Base-by-base conservation (phyloP, 1,140 invertebrate species). In the Zaprionus nigranus region DNA sequence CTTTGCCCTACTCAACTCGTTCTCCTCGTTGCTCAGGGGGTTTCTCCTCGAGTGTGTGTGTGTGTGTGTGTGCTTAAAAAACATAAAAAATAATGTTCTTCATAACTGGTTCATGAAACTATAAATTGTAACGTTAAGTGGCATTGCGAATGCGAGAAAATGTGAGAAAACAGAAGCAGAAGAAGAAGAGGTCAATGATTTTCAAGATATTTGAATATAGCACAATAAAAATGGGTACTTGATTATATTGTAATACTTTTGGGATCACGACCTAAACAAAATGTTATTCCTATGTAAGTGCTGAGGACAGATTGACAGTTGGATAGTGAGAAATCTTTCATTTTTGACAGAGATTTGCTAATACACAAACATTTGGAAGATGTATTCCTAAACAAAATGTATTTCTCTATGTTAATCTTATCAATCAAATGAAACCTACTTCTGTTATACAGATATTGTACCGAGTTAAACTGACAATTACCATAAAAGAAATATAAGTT, bases 71-170 rank as follows among this genome's bases (percentile, higher is more conserved):
- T 51, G 20, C 46, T 51, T 51, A 4, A 51, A 51, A 51, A 51
- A 51, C 20, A 24, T 51, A 24, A 51, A 51, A 51, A 46, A 46
- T 46, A 46, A 51, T 51, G 22, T 24, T 51, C 46, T 38, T 51
- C 46, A 51, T 51, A 51, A 51, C 46, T 51, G 46, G 46, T 51
- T 51, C 46, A 51, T 51, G 46, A 51, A 51, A 51, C 46, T 51
- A 51, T 51, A 51, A 51, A 51, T 22, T 51, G 46, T 51, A 51
- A 24, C 46, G 46, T 51, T 51, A 51, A 51, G 46, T 51, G 46
- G 20, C 46, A 20, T 51, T 51, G 46, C 46, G 46, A 51, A 51
- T 24, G 46, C 46, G 46, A 51, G 20, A 24, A 51, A 51, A 51
- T 51, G 46, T 17, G n/a, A 46, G 11, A 51, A 51, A 51, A 51